Percentiles rank a stretch among this genome's conserved stretches.
phyloP scores from a whole-genome alignment of 2,113 vertebrate species.

The Poicephalus gulielmi region DNA sequence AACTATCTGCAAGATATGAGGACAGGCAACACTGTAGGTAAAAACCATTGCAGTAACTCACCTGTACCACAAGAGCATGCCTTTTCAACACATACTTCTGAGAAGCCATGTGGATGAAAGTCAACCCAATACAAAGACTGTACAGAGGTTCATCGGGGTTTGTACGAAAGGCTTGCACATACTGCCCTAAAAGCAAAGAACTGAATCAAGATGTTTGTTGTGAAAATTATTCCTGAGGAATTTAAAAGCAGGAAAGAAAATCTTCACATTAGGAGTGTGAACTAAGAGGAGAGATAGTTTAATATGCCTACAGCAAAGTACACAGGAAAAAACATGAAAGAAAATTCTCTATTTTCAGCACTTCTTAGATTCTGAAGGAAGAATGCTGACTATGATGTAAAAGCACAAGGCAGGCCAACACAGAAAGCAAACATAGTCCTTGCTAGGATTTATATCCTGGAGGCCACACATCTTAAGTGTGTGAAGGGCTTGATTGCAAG shows the following conservation, averaged over 20 bases:
- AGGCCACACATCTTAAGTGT: not conserved
- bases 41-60: slow-evolving; percentile 28
- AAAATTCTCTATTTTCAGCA: not conserved
- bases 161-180: slow-evolving; percentile 89
- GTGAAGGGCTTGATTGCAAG: not conserved
- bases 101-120: slow-evolving; percentile 97
- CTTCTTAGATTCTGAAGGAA: not conserved
- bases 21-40: not conserved
- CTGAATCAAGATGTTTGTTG: not conserved
- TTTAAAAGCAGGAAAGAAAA: not conserved
- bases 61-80: slow-evolving; percentile 92
- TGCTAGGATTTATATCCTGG: not conserved
- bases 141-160: slow-evolving; percentile 84
- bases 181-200: slow-evolving; percentile 83
- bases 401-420: not conserved
- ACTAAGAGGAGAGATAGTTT: not conserved
- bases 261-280: not conserved
- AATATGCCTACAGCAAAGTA: not conserved
- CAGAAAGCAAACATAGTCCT: not conserved
- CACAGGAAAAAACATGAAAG: not conserved
- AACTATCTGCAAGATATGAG: not conserved
- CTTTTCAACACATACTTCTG: slow-evolving; percentile 94
- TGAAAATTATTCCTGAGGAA: not conserved
- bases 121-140: slow-evolving; percentile 91
- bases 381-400: not conserved